Evolutionary conservation across 2,113 vertebrate genomes (phyloP).

Genomic region (Tetrao urogallus): DNA sequence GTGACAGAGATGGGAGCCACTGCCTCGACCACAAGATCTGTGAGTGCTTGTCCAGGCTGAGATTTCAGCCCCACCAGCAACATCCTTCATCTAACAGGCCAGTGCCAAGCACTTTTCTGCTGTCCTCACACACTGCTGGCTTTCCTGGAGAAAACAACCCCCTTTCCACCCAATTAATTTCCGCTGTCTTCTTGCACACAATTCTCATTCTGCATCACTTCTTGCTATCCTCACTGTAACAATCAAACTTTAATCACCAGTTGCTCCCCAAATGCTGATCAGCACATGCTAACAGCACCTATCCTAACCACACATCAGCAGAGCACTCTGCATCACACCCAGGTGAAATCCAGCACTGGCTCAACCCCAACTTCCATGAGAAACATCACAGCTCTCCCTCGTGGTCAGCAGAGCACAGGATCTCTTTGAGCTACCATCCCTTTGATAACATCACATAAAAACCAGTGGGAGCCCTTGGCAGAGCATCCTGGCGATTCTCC

Average conservation of each 20-base stretch:
- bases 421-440: not conserved
- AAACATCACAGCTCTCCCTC: not conserved
- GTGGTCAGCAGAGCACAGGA: rapidly evolving
- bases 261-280: not conserved
- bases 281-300: not conserved
- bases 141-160: not conserved
- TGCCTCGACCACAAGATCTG: not conserved
- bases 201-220: not conserved
- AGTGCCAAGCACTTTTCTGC: not conserved
- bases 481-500: not conserved
- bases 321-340: not conserved
- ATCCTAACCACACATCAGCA: not conserved
- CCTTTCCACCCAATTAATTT: not conserved
- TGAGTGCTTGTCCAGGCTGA: not conserved
- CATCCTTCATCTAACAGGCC: not conserved
- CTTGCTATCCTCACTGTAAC: not conserved
- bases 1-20: not conserved
- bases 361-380: not conserved
- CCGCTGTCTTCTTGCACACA: not conserved
- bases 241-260: not conserved
- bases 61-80: not conserved
- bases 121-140: not conserved
- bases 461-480: not conserved
- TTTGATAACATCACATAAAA: rapidly evolving
- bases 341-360: not conserved